These are phyloP conservation scores for Xenotilapia caudafasciata DNA, from an alignment of 2,113 vertebrate species.

Conservation along the genomic window DNA sequence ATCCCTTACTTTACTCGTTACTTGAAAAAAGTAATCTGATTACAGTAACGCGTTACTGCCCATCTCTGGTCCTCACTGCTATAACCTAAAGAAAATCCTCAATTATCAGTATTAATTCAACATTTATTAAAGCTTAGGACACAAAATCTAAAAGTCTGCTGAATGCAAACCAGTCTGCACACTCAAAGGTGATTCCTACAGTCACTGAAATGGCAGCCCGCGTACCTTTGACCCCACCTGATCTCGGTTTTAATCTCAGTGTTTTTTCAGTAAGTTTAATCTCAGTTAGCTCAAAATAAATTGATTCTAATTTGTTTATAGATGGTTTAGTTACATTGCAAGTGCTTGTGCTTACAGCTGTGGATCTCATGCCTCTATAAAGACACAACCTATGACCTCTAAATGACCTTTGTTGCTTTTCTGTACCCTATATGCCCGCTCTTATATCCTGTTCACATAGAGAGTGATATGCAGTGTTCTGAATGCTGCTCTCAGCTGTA, in stretches of 20 bases:
- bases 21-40: no score
- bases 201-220: neutral
- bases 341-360: neutral
- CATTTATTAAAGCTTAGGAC: neutral
- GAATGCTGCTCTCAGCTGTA: neutral
- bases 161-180: neutral
- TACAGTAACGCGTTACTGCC: no score
- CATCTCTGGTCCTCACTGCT: neutral
- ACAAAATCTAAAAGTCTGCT: neutral
- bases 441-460: neutral
- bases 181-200: neutral
- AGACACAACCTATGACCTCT: neutral
- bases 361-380: neutral
- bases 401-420: neutral
- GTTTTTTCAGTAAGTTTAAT: neutral
- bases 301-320: neutral
- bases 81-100: neutral
- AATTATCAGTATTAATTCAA: neutral
- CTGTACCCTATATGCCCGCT: neutral
- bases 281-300: neutral
- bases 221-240: neutral
- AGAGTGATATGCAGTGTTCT: neutral
- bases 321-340: neutral
- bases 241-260: neutral
- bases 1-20: no score